Conservation (phyloP, 2,797 vertebrate genomes). For the Myiotriccus ornatus region DNA sequence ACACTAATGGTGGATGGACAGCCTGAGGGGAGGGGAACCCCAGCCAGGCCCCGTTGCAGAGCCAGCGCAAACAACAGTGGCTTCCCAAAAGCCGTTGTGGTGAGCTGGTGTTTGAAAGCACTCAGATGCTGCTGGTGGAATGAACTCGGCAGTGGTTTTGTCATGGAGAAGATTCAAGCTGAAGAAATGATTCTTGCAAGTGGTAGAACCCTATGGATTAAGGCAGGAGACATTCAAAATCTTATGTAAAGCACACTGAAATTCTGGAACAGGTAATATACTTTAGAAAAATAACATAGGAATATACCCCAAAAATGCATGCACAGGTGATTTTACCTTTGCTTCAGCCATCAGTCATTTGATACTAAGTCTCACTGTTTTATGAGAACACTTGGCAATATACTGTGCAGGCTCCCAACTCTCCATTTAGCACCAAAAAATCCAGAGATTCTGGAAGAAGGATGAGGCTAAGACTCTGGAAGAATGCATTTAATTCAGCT, state of each 20-base stretch:
- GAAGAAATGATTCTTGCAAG: constrained; percentile 1
- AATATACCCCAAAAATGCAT: not conserved
- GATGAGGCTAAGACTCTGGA: not conserved
- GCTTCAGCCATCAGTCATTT: not conserved
- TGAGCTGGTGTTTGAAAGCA: not conserved
- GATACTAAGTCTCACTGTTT: not conserved
- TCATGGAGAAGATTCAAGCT: not conserved
- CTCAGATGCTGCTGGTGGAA: constrained; percentile 30
- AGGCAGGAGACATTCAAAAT: constrained; percentile 43
- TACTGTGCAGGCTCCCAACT: not conserved
- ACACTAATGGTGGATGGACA: not conserved
- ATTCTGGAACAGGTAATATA: not conserved
- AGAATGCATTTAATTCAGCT: not conserved
- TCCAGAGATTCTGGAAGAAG: not conserved
- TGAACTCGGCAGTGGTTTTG: not conserved
- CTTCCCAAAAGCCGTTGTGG: not conserved
- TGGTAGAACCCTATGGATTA: constrained; percentile 12
- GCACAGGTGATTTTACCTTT: not conserved
- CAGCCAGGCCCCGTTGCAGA: not conserved
- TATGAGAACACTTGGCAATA: not conserved
- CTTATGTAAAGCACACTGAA: not conserved
- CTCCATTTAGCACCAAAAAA: constrained; percentile 48
- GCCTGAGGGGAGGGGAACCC: not conserved
- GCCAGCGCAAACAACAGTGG: not conserved
- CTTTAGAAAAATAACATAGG: not conserved